Base-by-base conservation (phyloP, 1,140 invertebrate genomes). In the Zelostemma sp. region DNA sequence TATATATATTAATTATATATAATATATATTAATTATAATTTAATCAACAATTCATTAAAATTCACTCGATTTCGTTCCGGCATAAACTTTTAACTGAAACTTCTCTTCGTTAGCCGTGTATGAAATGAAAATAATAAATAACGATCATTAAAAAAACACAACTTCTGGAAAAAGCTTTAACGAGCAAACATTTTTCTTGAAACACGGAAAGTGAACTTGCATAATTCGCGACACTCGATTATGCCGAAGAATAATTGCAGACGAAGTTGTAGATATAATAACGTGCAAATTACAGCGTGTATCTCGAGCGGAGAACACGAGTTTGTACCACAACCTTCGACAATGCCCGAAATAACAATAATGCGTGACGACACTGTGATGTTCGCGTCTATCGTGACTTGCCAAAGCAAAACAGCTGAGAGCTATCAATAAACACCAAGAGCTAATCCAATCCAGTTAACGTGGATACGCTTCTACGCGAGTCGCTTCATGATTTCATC, bases 311-410 rank as follows among this genome's bases (percentile, higher is more conserved):
- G 2, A 55, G 43, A 58, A 25, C 11, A 12, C 25, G 18, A 50
- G 47, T 72, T 40, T 33, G 14, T 41, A 59, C 33, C 55, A 62
- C 65, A 80, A 70, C 76, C 75, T 80, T 77, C 72, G 73, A 78
- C 74, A 75, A 77, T 57, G 75, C 79, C 76, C 68, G 59, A 82
- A 82, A 82, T 82, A 82, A 81, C 78, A 81, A 78, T 78, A 80
- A 81, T 57, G 50, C 56, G 55, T 71, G 68, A 73, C 73, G 70
- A 75, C 72, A 73, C 56, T 54, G 70, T 38, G 31, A 47, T 65
- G 54, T 63, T 46, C 55, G 63, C 50, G 45, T 72, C 57, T 57
- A 48, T 59, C 48, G 73, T 68, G 51, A 64, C 69, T 75, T 80
- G 80, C 79, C 77, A 80, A 80, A 79, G 71, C 67, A 75, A 72